Conservation (phyloP, 1,140 invertebrate genomes). For the Apis cerana region DNA sequence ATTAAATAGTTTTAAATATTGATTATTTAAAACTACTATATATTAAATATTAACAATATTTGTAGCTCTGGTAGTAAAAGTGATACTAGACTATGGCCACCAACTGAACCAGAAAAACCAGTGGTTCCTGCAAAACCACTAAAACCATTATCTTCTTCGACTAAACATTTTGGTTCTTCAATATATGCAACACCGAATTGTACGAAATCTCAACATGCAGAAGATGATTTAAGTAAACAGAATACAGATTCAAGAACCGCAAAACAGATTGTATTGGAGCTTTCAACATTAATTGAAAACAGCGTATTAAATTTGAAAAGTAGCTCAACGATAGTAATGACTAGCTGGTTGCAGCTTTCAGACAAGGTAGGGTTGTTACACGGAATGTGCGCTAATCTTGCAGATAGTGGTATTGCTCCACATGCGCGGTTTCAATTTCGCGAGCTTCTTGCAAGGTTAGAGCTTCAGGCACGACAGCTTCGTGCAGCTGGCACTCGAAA, state of each 20-base stretch:
- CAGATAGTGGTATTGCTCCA: conserved; percentile 88
- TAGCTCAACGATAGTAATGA: conserved; percentile 83
- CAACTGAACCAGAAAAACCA: conserved; percentile 85
- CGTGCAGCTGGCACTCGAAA: conserved; percentile 88
- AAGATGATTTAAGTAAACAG: conserved; percentile 64
- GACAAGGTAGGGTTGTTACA: conserved; percentile 91
- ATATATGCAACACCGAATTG: conserved; percentile 83
- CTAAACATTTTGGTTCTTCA: conserved; percentile 80
- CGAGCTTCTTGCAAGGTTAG: conserved; percentile 90
- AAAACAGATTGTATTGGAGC: conserved; percentile 86
- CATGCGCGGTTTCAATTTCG: conserved; percentile 94
- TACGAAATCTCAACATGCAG: conserved; percentile 62
- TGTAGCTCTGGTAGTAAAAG: conserved; percentile 76
- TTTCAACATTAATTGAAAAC: conserved; percentile 86
- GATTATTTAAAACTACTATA: not conserved
- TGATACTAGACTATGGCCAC: conserved; percentile 83
- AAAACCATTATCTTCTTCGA: conserved; percentile 76
- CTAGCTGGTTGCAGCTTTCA: conserved; percentile 90
- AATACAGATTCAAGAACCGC: conserved; percentile 70
- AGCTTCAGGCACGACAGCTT: conserved; percentile 89
- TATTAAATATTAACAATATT: not conserved
- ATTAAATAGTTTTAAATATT: not conserved
- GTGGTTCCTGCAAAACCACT: conserved; percentile 85
- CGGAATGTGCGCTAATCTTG: conserved; percentile 87
- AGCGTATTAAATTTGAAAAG: conserved; percentile 85